These are phyloP conservation scores for Serripes groenlandicus DNA, from an alignment of 2,888 invertebrate genomes.

Conservation along the genomic window DNA sequence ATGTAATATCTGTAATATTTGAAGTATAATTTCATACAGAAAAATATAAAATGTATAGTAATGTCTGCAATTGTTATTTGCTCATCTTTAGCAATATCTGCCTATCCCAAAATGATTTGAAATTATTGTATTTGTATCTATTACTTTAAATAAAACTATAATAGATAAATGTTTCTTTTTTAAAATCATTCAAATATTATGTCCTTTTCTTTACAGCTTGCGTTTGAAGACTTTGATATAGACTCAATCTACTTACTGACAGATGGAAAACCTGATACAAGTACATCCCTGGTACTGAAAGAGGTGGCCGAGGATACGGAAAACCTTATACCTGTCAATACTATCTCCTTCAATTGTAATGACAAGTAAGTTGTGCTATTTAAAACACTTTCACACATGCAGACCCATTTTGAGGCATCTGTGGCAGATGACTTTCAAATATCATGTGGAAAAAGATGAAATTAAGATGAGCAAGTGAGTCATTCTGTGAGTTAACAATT, in stretches of 20 bases:
- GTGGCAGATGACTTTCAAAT: not conserved
- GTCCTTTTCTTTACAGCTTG: constrained; percentile 77
- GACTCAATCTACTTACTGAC: constrained; percentile 86
- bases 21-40: too few species aligned
- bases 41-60: too few species aligned
- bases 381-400: too few species aligned
- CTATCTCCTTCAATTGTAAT: constrained; percentile 86
- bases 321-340: constrained; percentile 83
- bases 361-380: constrained; percentile 85
- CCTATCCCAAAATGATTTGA: too few species aligned
- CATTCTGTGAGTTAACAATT: too few species aligned
- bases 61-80: too few species aligned
- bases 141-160: too few species aligned
- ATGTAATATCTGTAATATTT: too few species aligned
- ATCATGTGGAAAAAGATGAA: too few species aligned
- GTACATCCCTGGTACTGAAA: constrained; percentile 84
- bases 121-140: too few species aligned
- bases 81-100: not conserved
- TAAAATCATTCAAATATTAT: not conserved
- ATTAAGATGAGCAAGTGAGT: too few species aligned
- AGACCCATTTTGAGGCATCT: not conserved
- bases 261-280: constrained; percentile 87
- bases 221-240: constrained; percentile 84
- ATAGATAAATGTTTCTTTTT: too few species aligned
- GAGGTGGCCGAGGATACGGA: constrained; percentile 83